Evolutionary conservation across 2,797 vertebrate genomes (phyloP).

Genomic region (Platalea minor): DNA sequence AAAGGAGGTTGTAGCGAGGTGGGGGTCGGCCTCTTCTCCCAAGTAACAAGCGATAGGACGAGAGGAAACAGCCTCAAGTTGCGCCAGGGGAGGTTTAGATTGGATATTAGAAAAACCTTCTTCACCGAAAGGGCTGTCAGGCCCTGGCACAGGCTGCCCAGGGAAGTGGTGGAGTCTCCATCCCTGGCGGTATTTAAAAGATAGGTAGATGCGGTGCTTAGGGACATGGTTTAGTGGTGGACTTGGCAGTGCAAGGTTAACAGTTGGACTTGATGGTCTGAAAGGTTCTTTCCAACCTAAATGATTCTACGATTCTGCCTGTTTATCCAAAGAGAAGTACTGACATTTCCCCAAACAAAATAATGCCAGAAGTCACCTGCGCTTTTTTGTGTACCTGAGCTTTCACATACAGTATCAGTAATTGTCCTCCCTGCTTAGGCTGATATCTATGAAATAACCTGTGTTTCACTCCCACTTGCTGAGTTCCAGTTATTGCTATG

Average conservation of each 20-base stretch:
- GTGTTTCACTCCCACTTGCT: neutral
- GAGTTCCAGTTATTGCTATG: neutral
- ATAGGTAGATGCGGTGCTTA: too few species aligned
- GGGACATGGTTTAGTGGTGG: neutral
- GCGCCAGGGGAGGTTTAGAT: neutral
- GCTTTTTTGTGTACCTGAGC: neutral
- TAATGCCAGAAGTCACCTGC: neutral
- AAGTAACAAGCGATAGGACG: neutral
- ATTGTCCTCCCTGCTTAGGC: neutral
- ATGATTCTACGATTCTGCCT: neutral
- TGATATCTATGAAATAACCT: constrained; percentile 13
- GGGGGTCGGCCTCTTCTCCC: neutral
- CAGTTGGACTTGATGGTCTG: neutral
- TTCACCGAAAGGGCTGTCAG: neutral
- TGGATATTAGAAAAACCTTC: neutral
- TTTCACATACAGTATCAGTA: neutral
- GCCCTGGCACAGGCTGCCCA: neutral
- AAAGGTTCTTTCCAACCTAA: neutral
- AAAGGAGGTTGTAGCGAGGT: too few species aligned
- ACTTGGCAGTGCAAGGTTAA: neutral
- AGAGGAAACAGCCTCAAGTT: neutral
- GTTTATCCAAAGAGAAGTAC: neutral
- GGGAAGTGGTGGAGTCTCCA: neutral
- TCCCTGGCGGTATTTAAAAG: neutral
- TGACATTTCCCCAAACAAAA: neutral